These are phyloP conservation scores for Hermodice carunculata DNA, from an alignment of 2,888 invertebrate genomes.

Conservation along the genomic window DNA sequence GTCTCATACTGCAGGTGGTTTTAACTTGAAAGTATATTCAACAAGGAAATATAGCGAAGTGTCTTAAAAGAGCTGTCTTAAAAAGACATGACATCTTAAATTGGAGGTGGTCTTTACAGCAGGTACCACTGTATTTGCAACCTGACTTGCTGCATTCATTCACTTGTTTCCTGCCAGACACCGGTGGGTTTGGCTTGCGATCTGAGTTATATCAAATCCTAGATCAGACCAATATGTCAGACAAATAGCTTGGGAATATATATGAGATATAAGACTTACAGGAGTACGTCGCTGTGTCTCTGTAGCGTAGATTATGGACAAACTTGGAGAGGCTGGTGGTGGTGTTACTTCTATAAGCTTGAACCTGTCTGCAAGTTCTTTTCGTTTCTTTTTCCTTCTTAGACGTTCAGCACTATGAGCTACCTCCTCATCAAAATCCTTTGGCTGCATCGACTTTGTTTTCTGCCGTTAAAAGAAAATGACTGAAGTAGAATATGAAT, in stretches of 20 bases:
- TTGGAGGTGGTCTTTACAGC: no score
- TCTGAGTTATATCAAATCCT: no score
- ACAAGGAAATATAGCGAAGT: no score
- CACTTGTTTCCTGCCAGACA: no score
- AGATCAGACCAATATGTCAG: no score
- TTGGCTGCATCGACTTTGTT: slow-evolving; percentile 66
- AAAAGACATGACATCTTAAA: no score
- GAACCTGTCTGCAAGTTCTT: slow-evolving; percentile 41
- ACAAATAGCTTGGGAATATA: not conserved
- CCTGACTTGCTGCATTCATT: no score
- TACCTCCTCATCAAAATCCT: slow-evolving; percentile 63
- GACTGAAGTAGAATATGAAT: not conserved
- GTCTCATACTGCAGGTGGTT: no score
- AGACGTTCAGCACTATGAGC: slow-evolving; percentile 57
- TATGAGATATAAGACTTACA: slow-evolving; percentile 39
- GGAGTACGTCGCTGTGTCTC: slow-evolving; percentile 60
- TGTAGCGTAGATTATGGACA: slow-evolving; percentile 47
- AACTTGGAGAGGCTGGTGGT: slow-evolving; percentile 36
- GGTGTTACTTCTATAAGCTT: slow-evolving; percentile 30
- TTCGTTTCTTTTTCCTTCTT: slow-evolving; percentile 47
- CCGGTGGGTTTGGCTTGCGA: no score
- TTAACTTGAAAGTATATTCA: no score
- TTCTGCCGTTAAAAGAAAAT: slow-evolving; percentile 48
- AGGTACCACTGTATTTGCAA: no score
- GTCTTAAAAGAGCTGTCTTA: no score